These are phyloP conservation scores for Drosophila eugracilis DNA, from an alignment of 1,140 invertebrate species.

Conservation along the genomic window DNA sequence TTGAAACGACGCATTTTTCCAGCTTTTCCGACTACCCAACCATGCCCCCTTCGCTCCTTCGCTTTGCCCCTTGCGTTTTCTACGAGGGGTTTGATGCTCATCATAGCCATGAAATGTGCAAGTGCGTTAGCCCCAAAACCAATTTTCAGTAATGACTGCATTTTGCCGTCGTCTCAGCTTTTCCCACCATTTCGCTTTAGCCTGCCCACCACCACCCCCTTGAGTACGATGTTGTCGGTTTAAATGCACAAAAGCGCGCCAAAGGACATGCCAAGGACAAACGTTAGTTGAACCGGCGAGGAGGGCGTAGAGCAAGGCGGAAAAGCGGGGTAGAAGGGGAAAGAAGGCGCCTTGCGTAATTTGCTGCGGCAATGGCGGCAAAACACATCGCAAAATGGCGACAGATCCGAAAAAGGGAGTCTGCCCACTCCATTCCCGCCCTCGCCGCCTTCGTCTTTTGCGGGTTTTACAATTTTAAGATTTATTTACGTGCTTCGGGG, in stretches of 20 bases:
- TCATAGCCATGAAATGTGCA: conserved; percentile 81
- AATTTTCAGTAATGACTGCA: conserved; percentile 84
- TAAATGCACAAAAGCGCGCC: conserved; percentile 81
- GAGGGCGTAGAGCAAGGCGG: not conserved
- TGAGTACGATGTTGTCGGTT: conserved; percentile 47
- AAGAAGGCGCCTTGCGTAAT: conserved; percentile 68
- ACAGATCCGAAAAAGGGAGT: conserved; percentile 60
- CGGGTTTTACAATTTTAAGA: conserved; percentile 83
- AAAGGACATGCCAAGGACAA: conserved; percentile 83
- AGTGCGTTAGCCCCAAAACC: conserved; percentile 83
- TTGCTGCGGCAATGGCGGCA: conserved; percentile 80
- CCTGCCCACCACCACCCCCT: not conserved
- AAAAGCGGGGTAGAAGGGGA: not conserved
- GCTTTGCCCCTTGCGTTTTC: not conserved
- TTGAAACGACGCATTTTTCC: conserved; percentile 78
- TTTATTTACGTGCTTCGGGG: conserved; percentile 79
- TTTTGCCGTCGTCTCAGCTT: conserved; percentile 70
- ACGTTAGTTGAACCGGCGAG: conserved; percentile 73
- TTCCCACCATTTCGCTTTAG: too few species aligned
- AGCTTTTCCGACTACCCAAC: conserved; percentile 18
- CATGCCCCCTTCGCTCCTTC: not conserved
- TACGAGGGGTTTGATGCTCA: conserved; percentile 48
- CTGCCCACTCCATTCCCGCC: not conserved
- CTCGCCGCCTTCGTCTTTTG: conserved; percentile 49
- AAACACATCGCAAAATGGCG: conserved; percentile 81